Evolutionary conservation across 2,888 invertebrate genomes (phyloP), one percentile per base, ranked within the genome.

Genomic region (Acrocyrtus sp.): DNA sequence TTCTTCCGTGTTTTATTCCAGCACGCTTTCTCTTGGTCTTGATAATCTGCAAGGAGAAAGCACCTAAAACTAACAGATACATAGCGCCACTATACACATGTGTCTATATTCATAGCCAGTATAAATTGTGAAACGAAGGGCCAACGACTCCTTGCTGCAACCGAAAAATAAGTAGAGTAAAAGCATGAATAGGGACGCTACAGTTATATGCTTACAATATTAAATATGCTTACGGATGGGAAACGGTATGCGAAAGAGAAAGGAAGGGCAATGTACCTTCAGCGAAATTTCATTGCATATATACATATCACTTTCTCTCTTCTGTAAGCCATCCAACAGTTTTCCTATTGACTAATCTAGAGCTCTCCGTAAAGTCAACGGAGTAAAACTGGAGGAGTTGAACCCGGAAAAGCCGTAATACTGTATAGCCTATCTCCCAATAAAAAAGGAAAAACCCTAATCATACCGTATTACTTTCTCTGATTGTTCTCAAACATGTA

Each of bases 241-340:
- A 29, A 19, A 48, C 47, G 48, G 57, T 50, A 56, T 69, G 61
- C 54, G 54, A 68, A 68, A 54, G 45, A 19, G 57, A 53, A 45
- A 24, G 60, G 54, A 68, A 68, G 68, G 68, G 68, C 68, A 69
- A 69, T 69, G 69, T 61, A 69, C 69, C 69, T 69, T 69, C 53
- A 62, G 21, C 5, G 34, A 60, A 61, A 48, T 60, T 43, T 60
- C 68, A 41, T 34, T 6, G 19, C 17, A 3, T 34, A 24, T 43
- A 12, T 47, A 39, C 39, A 48, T 26, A 12, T 19, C 54, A 69
- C 6, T 54, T 58, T 26, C 57, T n/a, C 41, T 58, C 26, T 12
- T 50, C 8, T 34, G 24, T 47, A 39, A 48, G 56, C 53, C n/a
- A n/a, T n/a, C n/a, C n/a, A n/a, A n/a, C n/a, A n/a, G n/a, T n/a